Base-by-base conservation (phyloP, 1,140 invertebrate genomes). In the Heliconius nattereri region DNA sequence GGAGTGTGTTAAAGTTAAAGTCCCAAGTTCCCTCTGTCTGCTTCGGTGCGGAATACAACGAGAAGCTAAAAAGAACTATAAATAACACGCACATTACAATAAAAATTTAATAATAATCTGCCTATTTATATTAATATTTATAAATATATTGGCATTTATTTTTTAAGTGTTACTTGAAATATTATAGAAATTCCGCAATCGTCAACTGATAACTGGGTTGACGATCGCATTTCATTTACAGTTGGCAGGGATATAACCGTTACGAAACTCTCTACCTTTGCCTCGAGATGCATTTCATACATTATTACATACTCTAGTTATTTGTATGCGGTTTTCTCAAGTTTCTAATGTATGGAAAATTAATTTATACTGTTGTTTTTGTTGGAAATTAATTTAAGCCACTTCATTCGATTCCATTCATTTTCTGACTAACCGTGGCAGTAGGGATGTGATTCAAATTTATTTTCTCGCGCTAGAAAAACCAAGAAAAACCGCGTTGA, bases 141-240 rank as follows among this genome's bases (percentile, higher is more conserved):
- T 35, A 32, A 32, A 19, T 71, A 6, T 71, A 19, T 32, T 5
- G 1, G 32, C 5, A 23, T 60, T 60, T 23, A 13, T 60, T 71
- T 71, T 71, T 71, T 32, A 16, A 37, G 2, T 71, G 16, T 13
- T 71, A 23, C 19, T 32, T 71, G 9, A 32, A 71, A 20, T 71
- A n/a, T 71, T 72, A 20, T 40, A 37, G 35, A 16, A 37, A 72
- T 72, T 72, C 71, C 71, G 71, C 32, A 72, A 37, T 49, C 35
- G 35, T 71, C 49, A 35, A 49, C 37, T 77, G 37, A 75, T 82
- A 83, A 81, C 80, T 82, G 80, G 71, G 71, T 45, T 70, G 37
- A 74, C 75, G 76, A 80, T 80, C 78, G 77, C 71, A 76, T 80
- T 80, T 72, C 78, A 79, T 78, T 73, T 75, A 73, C 81, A 75